phyloP scores from a whole-genome alignment of 1,140 invertebrate genomes.

The Nasonia longicornis region DNA sequence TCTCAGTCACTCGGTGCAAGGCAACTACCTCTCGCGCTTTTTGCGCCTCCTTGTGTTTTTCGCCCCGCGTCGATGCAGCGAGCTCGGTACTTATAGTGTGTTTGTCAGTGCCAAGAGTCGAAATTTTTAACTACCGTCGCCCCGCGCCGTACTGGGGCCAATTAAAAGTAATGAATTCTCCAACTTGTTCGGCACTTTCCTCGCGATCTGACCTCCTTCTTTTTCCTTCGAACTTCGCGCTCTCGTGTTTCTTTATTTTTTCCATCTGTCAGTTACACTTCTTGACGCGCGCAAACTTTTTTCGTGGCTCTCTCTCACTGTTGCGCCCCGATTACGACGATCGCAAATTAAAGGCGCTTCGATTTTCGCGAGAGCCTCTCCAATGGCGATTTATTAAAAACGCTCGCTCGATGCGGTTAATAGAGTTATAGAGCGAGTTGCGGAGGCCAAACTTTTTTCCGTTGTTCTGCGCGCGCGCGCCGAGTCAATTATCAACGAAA shows the following conservation, averaged over 20 bases:
- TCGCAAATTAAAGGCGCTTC: background rate
- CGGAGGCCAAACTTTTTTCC: background rate
- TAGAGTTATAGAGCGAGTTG: background rate
- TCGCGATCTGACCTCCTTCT: constrained; percentile 34
- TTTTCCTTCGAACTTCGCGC: background rate
- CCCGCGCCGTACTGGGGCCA: constrained; percentile 11
- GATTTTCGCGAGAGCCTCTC: background rate
- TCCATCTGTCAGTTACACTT: background rate
- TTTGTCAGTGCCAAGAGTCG: constrained; percentile 6
- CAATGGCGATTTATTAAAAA: background rate
- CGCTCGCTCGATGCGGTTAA: background rate
- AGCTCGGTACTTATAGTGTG: background rate
- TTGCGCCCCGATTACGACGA: background rate
- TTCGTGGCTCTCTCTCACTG: background rate
- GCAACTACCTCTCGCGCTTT: background rate
- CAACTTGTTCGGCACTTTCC: constrained; percentile 33
- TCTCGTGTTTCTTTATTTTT: background rate
- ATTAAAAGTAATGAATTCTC: constrained; percentile 46
- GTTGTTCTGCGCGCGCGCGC: background rate
- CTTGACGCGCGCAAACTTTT: background rate
- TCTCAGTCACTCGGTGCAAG: background rate
- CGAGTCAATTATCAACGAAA: background rate
- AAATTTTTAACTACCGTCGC: constrained; percentile 29
- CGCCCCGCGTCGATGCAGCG: background rate
- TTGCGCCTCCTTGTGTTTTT: background rate